These are phyloP conservation scores for Troglohyphantes excavatus DNA, from an alignment of 2,888 invertebrate species.

Conservation along the genomic window DNA sequence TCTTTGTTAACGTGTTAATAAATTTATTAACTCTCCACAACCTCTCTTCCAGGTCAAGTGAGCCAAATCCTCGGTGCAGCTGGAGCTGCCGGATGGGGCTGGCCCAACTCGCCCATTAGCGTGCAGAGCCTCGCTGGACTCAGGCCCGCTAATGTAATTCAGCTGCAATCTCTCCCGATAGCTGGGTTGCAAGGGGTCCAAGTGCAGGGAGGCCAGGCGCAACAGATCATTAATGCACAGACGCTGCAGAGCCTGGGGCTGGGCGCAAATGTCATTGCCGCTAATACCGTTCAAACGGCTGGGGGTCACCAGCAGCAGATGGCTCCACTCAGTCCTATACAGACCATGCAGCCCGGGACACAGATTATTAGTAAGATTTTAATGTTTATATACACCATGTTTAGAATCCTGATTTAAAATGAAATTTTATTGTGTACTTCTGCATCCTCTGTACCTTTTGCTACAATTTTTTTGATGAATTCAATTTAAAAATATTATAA, in stretches of 20 bases:
- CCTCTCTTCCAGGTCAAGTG: constrained; percentile 72
- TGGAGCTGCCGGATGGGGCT: constrained; percentile 78
- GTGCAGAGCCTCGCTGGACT: constrained; percentile 79
- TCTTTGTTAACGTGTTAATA: no score
- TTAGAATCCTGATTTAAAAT: no score
- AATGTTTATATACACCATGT: no score
- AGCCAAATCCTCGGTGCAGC: constrained; percentile 79
- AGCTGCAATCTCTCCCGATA: constrained; percentile 78
- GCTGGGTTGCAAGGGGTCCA: constrained; percentile 80
- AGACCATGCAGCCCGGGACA: constrained; percentile 79
- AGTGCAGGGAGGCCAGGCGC: constrained; percentile 80
- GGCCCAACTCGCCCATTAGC: constrained; percentile 80
- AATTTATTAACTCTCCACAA: no score
- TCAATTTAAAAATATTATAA: not conserved
- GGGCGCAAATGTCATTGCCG: constrained; percentile 87
- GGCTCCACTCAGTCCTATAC: constrained; percentile 80
- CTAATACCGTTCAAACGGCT: constrained; percentile 85
- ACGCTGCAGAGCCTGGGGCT: constrained; percentile 79
- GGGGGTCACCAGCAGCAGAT: constrained; percentile 83
- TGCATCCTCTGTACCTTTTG: no score
- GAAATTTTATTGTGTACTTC: no score
- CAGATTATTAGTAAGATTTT: constrained; percentile 79
- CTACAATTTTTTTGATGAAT: no score
- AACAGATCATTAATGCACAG: constrained; percentile 78
- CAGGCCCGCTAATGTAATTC: constrained; percentile 80